Evolutionary conservation across 2,113 vertebrate genomes (phyloP), one percentile per base, ranked within the genome.

Genomic region (Agelaius phoeniceus): DNA sequence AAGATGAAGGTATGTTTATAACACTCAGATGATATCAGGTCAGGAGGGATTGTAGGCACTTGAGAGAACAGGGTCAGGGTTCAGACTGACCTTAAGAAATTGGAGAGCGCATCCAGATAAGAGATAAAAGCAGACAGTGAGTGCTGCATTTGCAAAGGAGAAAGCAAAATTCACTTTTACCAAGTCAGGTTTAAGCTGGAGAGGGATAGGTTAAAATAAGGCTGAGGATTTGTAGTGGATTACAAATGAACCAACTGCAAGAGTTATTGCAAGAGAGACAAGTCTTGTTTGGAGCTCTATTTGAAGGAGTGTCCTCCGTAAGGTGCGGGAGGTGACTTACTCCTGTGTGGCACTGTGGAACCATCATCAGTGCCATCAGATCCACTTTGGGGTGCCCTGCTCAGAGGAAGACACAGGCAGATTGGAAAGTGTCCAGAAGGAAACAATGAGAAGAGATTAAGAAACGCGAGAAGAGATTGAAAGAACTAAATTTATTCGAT

Each of bases 1-100:
- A 87, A 93, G 80, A 44, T 48, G 30, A 30, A 92, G 72, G 24
- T 61, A 5, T 92, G 65, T 94, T 94, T 84, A 23, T 94, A 81
- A 67, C 26, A 65, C 23, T 62, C 1, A 13, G 48, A 68, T 94
- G 80, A 76, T 75, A 54, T 54, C 77, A 87, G 52, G 27, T 54
- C 48, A 21, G 86, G 68, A 95, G 72, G 65, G 83, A 63, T 74
- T 83, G 72, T 52, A 80, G 72, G 28, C 76, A 5, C 61, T 92
- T 87, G 69, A 30, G 74, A 87, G 74, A 85, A 22, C 46, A 91
- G 87, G 57, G 77, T 95, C 89, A 85, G 65, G 55, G 71, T 65
- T 93, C 71, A 54, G 62, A 49, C 15, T 91, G 93, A 89, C 91
- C 93, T 84, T 79, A 79, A 87, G 74, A 82, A 89, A 91, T 27